Evolutionary conservation across 2,797 vertebrate genomes (phyloP), one percentile per base, ranked within the genome.

Genomic region (Agapornis canus): DNA sequence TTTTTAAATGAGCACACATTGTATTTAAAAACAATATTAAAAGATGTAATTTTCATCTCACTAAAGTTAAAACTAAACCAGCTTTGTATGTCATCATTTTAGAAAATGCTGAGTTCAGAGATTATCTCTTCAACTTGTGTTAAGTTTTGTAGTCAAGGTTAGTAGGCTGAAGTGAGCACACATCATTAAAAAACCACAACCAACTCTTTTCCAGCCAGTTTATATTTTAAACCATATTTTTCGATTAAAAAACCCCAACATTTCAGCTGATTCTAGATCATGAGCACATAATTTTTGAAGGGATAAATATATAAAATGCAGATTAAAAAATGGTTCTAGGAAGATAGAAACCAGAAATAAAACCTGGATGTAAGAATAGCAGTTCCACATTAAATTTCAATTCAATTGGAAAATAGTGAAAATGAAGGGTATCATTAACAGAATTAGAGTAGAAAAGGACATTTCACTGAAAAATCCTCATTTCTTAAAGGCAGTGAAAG

Each of bases 391-490:
- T 29, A 40, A 69, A 63, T 22, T 57, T 57, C 22, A 15, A 15
- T 56, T 56, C 54, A 59, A 43, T 1, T n/a, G 56, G 32, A 84
- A 72, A 78, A 51, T 3, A 63, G 7, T 42, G 51, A 86, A 79
- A 22, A 59, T 0, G 0, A 78, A 5, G 9, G 4, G 1, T 5
- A 52, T 23, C 8, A 7, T 0, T 69, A 31, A 23, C 42, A 88
- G 29, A 81, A 81, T 43, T 40, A 42, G 15, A 57, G 16, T 13
- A 72, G 64, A 49, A 66, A 16, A 73, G 21, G 17, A 42, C 3
- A 47, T 61, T 85, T 75, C 6, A 18, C 27, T 54, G 27, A 64
- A 82, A 93, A 42, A 52, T 43, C 20, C 3, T 42, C 1, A 27
- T 85, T 82, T 82, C 71, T 52, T 70, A 37, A 69, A 82, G 11